phyloP scores from a whole-genome alignment of 1,140 invertebrate genomes.

The Micrasema minimum region DNA sequence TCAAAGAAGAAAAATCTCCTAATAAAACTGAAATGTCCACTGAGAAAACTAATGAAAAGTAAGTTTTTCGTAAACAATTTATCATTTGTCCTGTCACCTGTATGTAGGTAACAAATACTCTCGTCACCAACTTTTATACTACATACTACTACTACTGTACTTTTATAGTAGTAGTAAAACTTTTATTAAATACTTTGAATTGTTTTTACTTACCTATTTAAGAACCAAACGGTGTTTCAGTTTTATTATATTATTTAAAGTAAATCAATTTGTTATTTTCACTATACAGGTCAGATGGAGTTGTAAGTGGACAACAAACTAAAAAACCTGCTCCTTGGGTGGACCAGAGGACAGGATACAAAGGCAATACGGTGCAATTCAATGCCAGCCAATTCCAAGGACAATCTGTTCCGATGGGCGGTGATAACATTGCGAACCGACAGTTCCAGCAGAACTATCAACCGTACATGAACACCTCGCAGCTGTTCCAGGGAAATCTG shows the following conservation, averaged over 20 bases:
- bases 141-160: too few relatives aligned
- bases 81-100: too few relatives aligned
- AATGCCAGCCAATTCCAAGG: conserved; percentile 39
- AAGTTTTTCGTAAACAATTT: conserved; percentile 1
- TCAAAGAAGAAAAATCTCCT: not conserved
- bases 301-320: not conserved
- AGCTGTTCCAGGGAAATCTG: conserved; percentile 47
- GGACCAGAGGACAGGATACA: conserved; percentile 32
- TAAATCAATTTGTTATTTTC: too few relatives aligned
- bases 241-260: too few relatives aligned
- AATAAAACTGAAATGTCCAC: not conserved
- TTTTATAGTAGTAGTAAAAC: too few relatives aligned
- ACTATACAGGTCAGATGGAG: too few relatives aligned
- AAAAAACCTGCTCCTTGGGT: conserved; percentile 6
- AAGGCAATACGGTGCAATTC: conserved; percentile 38
- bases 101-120: too few relatives aligned
- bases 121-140: too few relatives aligned
- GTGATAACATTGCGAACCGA: conserved; percentile 25
- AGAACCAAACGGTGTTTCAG: too few relatives aligned
- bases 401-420: conserved; percentile 23
- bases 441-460: conserved; percentile 46
- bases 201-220: too few relatives aligned
- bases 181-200: too few relatives aligned
- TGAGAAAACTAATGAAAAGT: conserved; percentile 29
- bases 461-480: conserved; percentile 38